A percentile compares a stretch with the other conserved stretches of the same genome.
Evolutionary conservation across 1,140 invertebrate genomes (phyloP).

Genomic region (Diabrotica undecimpunctata): DNA sequence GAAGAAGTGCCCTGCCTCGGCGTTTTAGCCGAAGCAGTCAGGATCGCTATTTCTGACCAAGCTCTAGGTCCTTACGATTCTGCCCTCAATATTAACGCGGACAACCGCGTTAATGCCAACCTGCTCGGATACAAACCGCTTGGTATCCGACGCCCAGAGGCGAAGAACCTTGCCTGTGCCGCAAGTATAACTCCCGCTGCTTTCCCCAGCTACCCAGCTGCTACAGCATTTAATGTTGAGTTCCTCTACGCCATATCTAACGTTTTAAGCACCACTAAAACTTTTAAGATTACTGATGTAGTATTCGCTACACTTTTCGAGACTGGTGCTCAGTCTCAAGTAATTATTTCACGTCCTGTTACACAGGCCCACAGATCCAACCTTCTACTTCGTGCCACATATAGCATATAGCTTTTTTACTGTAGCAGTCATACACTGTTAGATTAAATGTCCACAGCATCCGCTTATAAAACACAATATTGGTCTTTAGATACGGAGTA

Average conservation of each 20-base stretch:
- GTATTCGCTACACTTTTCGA: background rate
- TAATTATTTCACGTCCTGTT: background rate
- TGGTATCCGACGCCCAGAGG: background rate
- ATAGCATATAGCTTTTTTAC: too few species aligned
- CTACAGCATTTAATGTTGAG: background rate
- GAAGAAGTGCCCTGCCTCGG: too few species aligned
- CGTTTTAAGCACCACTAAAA: background rate
- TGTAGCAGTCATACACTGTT: too few species aligned
- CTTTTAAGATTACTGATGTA: background rate
- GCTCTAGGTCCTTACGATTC: background rate
- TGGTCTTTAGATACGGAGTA: too few species aligned
- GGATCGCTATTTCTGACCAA: background rate
- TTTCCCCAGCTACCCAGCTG: background rate
- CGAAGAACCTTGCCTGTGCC: background rate
- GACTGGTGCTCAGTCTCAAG: slow-evolving; percentile 4
- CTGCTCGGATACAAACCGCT: background rate
- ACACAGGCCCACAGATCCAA: background rate
- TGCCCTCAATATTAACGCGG: background rate
- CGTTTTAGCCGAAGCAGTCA: slow-evolving; percentile 1
- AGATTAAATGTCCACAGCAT: too few species aligned
- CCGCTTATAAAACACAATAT: too few species aligned
- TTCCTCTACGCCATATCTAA: slow-evolving; percentile 2
- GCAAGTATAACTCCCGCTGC: background rate
- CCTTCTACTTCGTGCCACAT: too few species aligned
- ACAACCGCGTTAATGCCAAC: too few species aligned